Evolutionary conservation across 1,140 invertebrate genomes (phyloP), one percentile per base, ranked within the genome.

Genomic region (Cryptotermes secundus): DNA sequence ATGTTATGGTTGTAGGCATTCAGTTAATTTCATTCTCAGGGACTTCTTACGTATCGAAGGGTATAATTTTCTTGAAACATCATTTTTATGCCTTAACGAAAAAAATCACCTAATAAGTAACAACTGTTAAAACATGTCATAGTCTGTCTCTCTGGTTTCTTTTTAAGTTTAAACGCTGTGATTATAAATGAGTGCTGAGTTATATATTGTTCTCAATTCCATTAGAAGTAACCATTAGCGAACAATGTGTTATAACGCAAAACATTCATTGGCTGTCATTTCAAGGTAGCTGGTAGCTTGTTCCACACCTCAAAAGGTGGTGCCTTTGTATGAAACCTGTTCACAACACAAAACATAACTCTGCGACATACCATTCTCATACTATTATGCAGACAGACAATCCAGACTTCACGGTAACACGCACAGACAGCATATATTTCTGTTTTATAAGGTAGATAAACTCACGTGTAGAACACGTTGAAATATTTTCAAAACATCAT

Each of bases 211-310:
- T 35, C n/a, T 19, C 7, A 81, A 35, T 81, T 10, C 34, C 34
- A 81, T 81, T 35, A 81, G 80, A 35, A 81, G 35, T n/a, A 81
- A 81, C 80, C 80, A 81, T 81, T 81, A 81, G 80, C 34, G 35
- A 45, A 81, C 59, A 72, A 72, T 72, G 59, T 72, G 59, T 72
- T 72, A 31, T 49, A 36, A 81, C 80, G 34, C 35, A 36, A 81
- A 38, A 81, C 80, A 81, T 26, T 45, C 35, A 31, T 81, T 34
- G 80, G 34, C 2, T 35, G 80, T 14, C 26, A 7, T 72, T 4
- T 14, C 26, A 31, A 72, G n/a, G 1, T 26, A 4, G 53, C 53
- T 59, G 22, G 59, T 10, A 26, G 59, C 26, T 31, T 31, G 26
- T 26, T 16, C 9, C 59, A 72, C 26, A n/a, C 59, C 26, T 59